Percentiles rank a stretch among this genome's conserved stretches.
phyloP scores from a whole-genome alignment of 2,888 invertebrate genomes.

The Pseudococcus longispinus region DNA sequence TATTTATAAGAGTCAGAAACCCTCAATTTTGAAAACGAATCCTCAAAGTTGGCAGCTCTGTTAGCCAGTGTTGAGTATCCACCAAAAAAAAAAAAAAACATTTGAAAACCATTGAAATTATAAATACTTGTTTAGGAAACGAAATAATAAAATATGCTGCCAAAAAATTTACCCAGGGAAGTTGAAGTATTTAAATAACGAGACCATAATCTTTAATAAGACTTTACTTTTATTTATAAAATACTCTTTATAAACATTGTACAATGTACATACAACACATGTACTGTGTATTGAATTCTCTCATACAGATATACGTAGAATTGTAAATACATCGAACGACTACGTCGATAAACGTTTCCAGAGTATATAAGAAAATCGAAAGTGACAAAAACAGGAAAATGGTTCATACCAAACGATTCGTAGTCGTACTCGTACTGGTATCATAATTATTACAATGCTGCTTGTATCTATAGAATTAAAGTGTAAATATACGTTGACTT shows the following conservation, averaged over 20 bases:
- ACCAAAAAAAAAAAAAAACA: too few species aligned
- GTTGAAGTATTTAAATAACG: neutral
- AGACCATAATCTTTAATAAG: too few species aligned
- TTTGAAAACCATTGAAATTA: too few species aligned
- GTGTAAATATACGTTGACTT: conserved; percentile 24
- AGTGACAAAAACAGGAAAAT: neutral
- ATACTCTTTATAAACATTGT: too few species aligned
- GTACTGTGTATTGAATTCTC: too few species aligned
- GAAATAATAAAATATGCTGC: neutral
- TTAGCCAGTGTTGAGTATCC: too few species aligned
- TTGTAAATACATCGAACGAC: neutral
- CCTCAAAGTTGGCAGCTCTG: too few species aligned
- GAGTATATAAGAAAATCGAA: conserved; percentile 5
- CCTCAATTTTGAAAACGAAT: too few species aligned
- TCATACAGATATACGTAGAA: too few species aligned
- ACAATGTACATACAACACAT: too few species aligned
- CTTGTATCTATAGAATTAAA: neutral
- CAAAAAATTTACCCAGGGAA: neutral
- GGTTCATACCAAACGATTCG: neutral
- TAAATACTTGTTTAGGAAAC: neutral
- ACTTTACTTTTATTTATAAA: too few species aligned
- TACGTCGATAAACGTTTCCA: neutral
- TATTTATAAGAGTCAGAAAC: too few species aligned
- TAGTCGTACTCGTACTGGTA: neutral
- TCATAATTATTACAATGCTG: neutral